Base-by-base conservation (phyloP, 2,797 vertebrate genomes). In the Channallabes apus region DNA sequence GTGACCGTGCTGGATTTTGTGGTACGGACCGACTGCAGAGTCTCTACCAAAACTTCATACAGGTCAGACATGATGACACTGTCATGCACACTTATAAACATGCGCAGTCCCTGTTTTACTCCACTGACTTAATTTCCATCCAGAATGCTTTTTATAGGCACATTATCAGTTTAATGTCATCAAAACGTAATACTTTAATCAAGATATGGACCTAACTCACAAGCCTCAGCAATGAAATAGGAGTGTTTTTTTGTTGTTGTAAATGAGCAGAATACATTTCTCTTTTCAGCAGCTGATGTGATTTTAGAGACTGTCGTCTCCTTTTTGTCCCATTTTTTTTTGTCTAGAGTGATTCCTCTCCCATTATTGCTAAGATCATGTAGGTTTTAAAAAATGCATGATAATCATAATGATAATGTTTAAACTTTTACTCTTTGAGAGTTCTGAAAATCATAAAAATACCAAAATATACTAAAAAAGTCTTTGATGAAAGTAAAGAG, bases 11-110 rank as follows among this genome's bases (percentile, higher is more conserved):
- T 67, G 86, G 87, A 24, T 90, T 90, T 80, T 92, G 91, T 88
- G 91, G 89, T 76, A 58, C 87, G 0, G 75, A 89, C 14, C 84
- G 29, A 18, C 75, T 92, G 41, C 75, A 82, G 69, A 81, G 22
- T 24, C 80, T 90, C n/a, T 32, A 87, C 75, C 86, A 88, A 69
- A 87, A 58, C 56, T 72, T 83, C 73, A 29, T 41, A 78, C 83
- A 89, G 88, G 88, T 91, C 88, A 91, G 90, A 89, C 83, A 86
- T 88, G 67, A 77, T 73, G 32, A 86, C 82, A 84, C 65, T 17
- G 24, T 29, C 56, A 56, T 54, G 46, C 15, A 56, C 54, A 82
- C 51, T 61, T 8, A 72, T n/a, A 58, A 32, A 78, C 22, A 76
- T 9, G 35, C 20, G 8, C 72, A 35, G 61, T 56, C n/a, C 54